These are phyloP conservation scores for Coronaproctus castanopsis DNA, from an alignment of 2,888 invertebrate genomes.

Conservation along the genomic window DNA sequence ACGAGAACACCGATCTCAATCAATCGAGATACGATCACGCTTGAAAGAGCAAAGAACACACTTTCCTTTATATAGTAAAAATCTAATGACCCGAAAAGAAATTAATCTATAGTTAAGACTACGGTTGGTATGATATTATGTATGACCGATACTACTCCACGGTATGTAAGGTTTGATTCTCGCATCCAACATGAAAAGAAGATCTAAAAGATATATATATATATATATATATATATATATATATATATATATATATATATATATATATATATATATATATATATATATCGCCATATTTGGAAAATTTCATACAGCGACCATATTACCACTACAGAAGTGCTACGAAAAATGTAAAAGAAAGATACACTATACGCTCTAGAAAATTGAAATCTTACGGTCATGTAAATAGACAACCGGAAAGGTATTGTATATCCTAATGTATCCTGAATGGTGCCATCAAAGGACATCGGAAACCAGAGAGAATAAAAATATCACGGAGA, in stretches of 20 bases:
- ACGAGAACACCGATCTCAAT: background rate
- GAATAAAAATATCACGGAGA: too few species aligned
- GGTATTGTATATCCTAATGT: background rate
- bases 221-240: too few species aligned
- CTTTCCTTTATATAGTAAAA: background rate
- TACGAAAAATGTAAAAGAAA: background rate
- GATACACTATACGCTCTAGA: background rate
- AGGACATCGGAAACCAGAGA: background rate
- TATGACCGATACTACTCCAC: background rate
- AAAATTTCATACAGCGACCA: background rate
- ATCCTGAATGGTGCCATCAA: background rate
- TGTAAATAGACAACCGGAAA: background rate
- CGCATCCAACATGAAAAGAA: background rate
- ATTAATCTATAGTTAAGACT: background rate
- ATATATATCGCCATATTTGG: background rate
- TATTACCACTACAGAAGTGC: background rate
- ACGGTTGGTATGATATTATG: background rate
- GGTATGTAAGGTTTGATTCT: background rate
- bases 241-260: too few species aligned
- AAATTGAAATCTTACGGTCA: background rate
- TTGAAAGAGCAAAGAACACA: too few species aligned
- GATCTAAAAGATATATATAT: background rate
- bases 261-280: too few species aligned
- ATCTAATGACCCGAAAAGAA: background rate
- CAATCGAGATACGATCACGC: background rate